Conservation (phyloP, 2,888 invertebrate species). For the Tillus elongatus region DNA sequence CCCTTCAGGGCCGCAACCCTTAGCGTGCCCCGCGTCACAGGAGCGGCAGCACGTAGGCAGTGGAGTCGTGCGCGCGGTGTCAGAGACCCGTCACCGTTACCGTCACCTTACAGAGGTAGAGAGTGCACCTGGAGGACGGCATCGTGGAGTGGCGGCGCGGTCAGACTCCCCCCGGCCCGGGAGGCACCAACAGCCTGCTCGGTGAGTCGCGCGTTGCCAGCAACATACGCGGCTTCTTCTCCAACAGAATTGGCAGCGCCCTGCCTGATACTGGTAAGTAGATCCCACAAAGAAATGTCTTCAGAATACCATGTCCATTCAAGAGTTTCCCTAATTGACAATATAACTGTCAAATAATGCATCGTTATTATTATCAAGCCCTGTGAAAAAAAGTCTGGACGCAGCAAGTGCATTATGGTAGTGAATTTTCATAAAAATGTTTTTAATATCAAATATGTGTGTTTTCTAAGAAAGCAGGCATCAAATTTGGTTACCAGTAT, state of each 20-base stretch:
- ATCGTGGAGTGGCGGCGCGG: constrained; percentile 39
- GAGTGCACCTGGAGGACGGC: constrained; percentile 39
- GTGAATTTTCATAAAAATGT: no score
- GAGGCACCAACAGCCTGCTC: constrained; percentile 53
- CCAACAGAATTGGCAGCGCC: constrained; percentile 57
- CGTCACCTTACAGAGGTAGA: constrained; percentile 25
- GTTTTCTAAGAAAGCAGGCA: no score
- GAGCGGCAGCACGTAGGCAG: constrained; percentile 33
- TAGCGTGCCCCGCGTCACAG: constrained; percentile 30
- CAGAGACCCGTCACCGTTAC: no score
- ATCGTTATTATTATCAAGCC: no score
- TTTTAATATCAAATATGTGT: no score
- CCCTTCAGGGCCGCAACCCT: constrained; percentile 41
- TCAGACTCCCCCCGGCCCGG: constrained; percentile 37
- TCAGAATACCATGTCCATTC: no score
- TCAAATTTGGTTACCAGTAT: no score
- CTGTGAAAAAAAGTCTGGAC: no score
- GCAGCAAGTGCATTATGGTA: no score
- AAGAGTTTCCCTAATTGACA: no score
- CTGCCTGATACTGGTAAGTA: constrained; percentile 64
- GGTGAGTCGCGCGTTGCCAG: constrained; percentile 59
- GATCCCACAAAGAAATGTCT: not conserved
- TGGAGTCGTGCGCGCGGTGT: no score
- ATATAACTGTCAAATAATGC: no score
- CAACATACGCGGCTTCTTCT: constrained; percentile 64